Conservation (phyloP, 1,140 invertebrate genomes). For the Bombus sibiricus region DNA sequence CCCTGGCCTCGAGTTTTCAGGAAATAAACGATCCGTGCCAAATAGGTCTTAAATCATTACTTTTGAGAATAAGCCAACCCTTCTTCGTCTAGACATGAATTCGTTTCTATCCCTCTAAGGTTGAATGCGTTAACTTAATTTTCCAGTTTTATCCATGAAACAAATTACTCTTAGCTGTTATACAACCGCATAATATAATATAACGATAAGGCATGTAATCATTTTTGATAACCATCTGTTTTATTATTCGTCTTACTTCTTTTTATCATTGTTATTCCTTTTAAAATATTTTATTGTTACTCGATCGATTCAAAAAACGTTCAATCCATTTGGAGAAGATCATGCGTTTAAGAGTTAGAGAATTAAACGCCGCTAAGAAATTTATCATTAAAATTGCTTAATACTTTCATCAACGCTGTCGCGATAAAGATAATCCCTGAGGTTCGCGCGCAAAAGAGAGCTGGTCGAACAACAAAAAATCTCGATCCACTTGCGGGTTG, state of each 20-base stretch:
- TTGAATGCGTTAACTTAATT: no score
- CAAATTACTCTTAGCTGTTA: no score
- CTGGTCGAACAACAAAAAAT: neutral
- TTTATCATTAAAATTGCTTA: neutral
- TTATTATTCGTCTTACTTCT: no score
- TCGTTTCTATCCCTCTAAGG: neutral
- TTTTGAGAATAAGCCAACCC: constrained; percentile 2
- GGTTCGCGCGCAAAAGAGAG: neutral
- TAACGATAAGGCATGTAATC: no score
- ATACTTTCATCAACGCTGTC: neutral
- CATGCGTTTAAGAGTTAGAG: no score
- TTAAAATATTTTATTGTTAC: neutral
- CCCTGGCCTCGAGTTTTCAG: neutral
- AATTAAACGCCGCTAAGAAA: neutral
- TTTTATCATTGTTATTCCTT: no score
- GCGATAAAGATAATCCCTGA: neutral
- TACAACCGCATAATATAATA: no score
- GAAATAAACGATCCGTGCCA: constrained; percentile 36
- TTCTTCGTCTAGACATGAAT: neutral
- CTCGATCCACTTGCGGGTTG: constrained; percentile 59
- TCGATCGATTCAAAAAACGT: no score
- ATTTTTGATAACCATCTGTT: no score
- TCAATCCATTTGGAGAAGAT: no score
- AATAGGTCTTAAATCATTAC: constrained; percentile 39
- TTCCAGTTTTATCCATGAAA: no score